A percentile compares a stretch with the other conserved stretches of the same genome.
These are phyloP conservation scores for Pristionchus arcanus DNA, from an alignment of 2,888 invertebrate species.

Conservation along the genomic window DNA sequence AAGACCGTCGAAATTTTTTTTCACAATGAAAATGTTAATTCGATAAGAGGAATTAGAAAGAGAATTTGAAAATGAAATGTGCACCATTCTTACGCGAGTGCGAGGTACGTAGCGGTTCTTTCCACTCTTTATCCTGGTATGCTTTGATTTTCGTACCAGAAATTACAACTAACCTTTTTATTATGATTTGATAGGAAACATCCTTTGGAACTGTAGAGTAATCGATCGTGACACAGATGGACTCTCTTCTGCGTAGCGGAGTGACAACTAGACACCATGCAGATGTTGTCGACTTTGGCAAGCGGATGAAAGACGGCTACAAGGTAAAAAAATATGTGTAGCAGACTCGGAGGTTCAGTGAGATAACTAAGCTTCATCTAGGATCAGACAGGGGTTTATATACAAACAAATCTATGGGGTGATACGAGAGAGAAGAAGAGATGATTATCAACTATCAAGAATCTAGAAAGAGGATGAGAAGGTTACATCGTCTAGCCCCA, in stretches of 20 bases:
- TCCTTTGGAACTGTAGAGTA: background rate
- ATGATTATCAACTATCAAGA: too few species aligned
- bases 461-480: too few species aligned
- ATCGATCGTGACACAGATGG: background rate
- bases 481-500: too few species aligned
- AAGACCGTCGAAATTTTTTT: too few species aligned
- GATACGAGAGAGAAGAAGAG: too few species aligned
- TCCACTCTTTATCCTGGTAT: background rate
- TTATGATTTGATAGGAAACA: background rate
- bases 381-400: too few species aligned
- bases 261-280: too few species aligned
- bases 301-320: slow-evolving; percentile 8
- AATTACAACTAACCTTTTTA: background rate
- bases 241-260: background rate
- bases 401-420: too few species aligned
- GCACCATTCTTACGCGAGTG: background rate
- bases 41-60: too few species aligned
- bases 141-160: background rate
- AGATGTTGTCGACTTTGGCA: background rate
- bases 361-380: background rate
- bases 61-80: background rate
- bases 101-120: background rate
- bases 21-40: too few species aligned
- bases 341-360: background rate
- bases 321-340: too few species aligned